A percentile compares a stretch with the other conserved stretches of the same genome.
These are phyloP conservation scores for Drymonia ruficornis DNA, from an alignment of 2,888 invertebrate species.

Conservation along the genomic window DNA sequence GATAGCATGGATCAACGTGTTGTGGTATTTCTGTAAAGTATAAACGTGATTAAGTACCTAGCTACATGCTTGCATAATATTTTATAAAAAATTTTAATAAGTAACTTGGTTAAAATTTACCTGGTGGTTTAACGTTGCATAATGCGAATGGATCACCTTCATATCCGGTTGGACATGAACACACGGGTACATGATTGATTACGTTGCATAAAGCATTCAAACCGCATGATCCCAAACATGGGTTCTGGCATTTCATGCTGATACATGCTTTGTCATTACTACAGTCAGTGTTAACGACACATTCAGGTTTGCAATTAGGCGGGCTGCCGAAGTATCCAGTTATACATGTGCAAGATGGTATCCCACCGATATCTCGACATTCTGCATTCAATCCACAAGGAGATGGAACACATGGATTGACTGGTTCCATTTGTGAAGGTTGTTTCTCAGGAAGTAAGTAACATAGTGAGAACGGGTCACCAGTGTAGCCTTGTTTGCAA, in stretches of 20 bases:
- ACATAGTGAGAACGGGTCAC: slow-evolving; percentile 87
- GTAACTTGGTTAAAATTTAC: slow-evolving; percentile 43
- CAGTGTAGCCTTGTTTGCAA: slow-evolving; percentile 86
- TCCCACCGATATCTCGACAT: slow-evolving; percentile 81
- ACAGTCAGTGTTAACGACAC: slow-evolving; percentile 90
- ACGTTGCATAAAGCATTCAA: slow-evolving; percentile 89
- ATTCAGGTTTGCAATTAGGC: slow-evolving; percentile 90
- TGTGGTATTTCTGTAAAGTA: slow-evolving; percentile 62
- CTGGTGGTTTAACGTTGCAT: slow-evolving; percentile 84
- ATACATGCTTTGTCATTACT: slow-evolving; percentile 90
- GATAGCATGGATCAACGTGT: slow-evolving; percentile 87
- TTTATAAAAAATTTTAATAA: background rate
- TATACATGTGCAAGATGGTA: slow-evolving; percentile 88
- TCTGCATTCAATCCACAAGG: slow-evolving; percentile 91
- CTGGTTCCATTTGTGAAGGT: slow-evolving; percentile 46
- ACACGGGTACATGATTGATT: slow-evolving; percentile 90
- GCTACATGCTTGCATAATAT: background rate
- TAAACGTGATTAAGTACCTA: slow-evolving; percentile 3
- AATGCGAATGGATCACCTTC: slow-evolving; percentile 91
- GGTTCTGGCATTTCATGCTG: slow-evolving; percentile 90
- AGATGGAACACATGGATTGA: slow-evolving; percentile 89
- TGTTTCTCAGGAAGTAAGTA: slow-evolving; percentile 58
- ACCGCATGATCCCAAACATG: slow-evolving; percentile 92
- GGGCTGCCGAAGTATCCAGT: slow-evolving; percentile 88
- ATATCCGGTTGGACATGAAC: slow-evolving; percentile 86